Conservation (phyloP, 2,113 vertebrate genomes). For the Rhinolophus sinicus region DNA sequence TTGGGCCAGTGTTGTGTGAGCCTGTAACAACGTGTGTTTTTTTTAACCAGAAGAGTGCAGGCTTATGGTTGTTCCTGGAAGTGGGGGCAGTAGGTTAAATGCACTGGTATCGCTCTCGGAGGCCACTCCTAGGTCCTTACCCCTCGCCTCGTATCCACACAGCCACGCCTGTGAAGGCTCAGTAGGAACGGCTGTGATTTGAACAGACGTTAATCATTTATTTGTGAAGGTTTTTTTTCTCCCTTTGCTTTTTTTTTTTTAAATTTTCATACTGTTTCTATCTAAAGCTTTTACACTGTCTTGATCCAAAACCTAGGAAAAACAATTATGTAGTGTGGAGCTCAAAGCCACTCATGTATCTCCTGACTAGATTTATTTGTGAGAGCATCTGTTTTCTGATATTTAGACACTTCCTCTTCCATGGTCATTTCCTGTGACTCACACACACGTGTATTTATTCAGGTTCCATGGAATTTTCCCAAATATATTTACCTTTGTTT, state of each 20-base stretch:
- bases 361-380: conserved; percentile 20
- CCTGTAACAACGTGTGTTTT: background rate
- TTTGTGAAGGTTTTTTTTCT: background rate
- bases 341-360: background rate
- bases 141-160: fast-evolving
- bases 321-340: background rate
- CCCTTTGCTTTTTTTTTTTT: background rate
- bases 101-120: fast-evolving
- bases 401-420: conserved; percentile 56
- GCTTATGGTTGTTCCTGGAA: background rate
- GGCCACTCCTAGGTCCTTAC: fast-evolving
- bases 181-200: background rate
- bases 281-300: background rate
- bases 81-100: background rate
- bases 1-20: background rate
- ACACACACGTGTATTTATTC: conserved; percentile 70
- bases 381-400: conserved; percentile 69
- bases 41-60: background rate
- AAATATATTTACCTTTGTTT: conserved; percentile 59
- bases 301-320: background rate
- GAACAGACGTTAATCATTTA: background rate
- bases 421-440: conserved; percentile 70
- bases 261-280: background rate
- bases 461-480: conserved; percentile 75
- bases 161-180: background rate